Evolutionary conservation across 2,888 invertebrate species (phyloP).

Genomic region (Cabera pusaria): DNA sequence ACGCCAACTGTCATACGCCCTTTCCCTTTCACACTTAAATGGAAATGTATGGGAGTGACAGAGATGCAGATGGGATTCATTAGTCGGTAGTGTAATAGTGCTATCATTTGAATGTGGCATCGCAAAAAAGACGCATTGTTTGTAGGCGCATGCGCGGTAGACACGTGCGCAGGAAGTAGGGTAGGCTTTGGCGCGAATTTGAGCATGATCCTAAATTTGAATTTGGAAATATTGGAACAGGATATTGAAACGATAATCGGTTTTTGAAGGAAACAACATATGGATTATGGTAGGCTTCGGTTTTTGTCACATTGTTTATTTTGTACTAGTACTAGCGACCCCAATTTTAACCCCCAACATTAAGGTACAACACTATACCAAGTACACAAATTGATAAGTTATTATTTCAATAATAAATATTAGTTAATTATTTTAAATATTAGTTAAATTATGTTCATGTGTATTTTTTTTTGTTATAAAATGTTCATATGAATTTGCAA

Average conservation of each 20-base stretch:
- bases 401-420: too few species aligned
- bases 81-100: slow-evolving; percentile 61
- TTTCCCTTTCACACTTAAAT: slow-evolving; percentile 46
- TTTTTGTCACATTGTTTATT: too few species aligned
- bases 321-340: too few species aligned
- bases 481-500: too few species aligned
- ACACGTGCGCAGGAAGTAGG: slow-evolving; percentile 73
- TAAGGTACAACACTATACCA: too few species aligned
- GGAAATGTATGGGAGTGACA: slow-evolving; percentile 36
- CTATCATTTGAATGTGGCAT: slow-evolving; percentile 73
- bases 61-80: slow-evolving; percentile 64
- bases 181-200: slow-evolving; percentile 78
- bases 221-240: slow-evolving; percentile 61
- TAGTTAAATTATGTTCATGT: too few species aligned
- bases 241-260: slow-evolving; percentile 76
- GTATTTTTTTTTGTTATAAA: too few species aligned
- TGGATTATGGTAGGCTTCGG: slow-evolving; percentile 57
- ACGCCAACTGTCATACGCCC: slow-evolving; percentile 69
- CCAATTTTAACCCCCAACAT: too few species aligned
- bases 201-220: slow-evolving; percentile 65
- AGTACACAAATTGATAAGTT: too few species aligned
- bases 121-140: slow-evolving; percentile 77
- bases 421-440: too few species aligned
- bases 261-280: slow-evolving; percentile 62
- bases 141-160: slow-evolving; percentile 56